These are phyloP conservation scores for human DNA, from an alignment of 2,113 vertebrate genomes.

Conservation along the genomic window DNA sequence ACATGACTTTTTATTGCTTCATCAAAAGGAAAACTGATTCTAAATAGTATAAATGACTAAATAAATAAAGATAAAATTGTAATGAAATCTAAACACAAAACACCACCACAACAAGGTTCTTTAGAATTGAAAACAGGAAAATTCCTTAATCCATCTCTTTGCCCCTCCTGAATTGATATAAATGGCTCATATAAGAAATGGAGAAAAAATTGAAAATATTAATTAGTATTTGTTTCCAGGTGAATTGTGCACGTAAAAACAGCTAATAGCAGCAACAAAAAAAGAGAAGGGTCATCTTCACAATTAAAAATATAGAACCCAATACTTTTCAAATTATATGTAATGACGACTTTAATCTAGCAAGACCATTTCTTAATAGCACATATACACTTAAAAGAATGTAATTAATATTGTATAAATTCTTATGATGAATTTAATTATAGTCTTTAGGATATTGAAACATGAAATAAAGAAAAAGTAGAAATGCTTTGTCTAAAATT, in stretches of 20 bases:
- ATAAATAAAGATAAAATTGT: background rate
- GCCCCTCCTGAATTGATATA: background rate
- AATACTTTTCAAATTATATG: slow-evolving; percentile 24
- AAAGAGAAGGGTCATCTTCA: background rate
- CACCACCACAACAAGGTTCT: rapidly evolving
- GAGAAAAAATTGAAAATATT: background rate
- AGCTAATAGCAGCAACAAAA: background rate
- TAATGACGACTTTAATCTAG: background rate
- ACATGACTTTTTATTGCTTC: slow-evolving; percentile 74
- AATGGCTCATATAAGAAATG: background rate
- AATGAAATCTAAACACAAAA: slow-evolving; percentile 47
- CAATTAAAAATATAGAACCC: background rate
- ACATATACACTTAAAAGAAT: background rate
- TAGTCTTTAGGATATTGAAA: background rate
- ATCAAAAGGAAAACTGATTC: slow-evolving; percentile 72
- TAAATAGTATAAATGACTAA: slow-evolving; percentile 50
- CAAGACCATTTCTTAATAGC: background rate
- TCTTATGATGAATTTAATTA: slow-evolving; percentile 7
- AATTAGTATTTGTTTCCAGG: background rate
- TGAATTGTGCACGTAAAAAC: background rate
- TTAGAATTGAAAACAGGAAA: background rate
- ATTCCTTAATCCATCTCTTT: background rate
- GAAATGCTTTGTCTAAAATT: background rate
- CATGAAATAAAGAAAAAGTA: background rate
- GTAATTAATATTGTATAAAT: background rate